Percentiles rank a stretch among this genome's conserved stretches.
Evolutionary conservation across 2,888 invertebrate species (phyloP).

Genomic region (Aromia moschata): DNA sequence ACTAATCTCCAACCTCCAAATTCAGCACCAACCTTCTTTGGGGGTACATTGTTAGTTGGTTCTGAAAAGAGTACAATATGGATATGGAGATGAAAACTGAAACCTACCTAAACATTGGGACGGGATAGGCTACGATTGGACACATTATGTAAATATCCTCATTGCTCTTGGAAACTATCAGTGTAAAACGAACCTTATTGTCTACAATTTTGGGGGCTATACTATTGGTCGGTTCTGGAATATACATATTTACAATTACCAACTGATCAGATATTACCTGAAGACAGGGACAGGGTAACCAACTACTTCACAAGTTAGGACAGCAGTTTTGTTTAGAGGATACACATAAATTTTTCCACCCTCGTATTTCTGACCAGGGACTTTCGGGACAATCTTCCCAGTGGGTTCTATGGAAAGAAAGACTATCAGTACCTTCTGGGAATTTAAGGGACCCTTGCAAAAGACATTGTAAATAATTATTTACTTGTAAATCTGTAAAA

Average conservation of each 20-base stretch:
- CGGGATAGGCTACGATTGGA: conserved; percentile 61
- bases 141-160: conserved; percentile 65
- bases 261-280: conserved; percentile 66
- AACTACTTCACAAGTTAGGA: conserved; percentile 74
- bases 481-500: not conserved
- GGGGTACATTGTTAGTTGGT: conserved; percentile 72
- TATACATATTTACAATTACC: conserved; percentile 3
- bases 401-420: conserved; percentile 69
- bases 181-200: conserved; percentile 65
- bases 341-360: conserved; percentile 70
- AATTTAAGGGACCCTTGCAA: conserved; percentile 29
- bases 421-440: not conserved
- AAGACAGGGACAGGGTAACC: conserved; percentile 75
- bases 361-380: conserved; percentile 65
- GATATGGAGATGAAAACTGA: too few relatives aligned
- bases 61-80: conserved; percentile 62
- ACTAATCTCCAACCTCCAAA: conserved; percentile 70
- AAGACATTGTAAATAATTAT: not conserved
- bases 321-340: conserved; percentile 65
- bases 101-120: conserved; percentile 60
- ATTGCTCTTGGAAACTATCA: conserved; percentile 61
- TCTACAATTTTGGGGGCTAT: conserved; percentile 68
- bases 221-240: conserved; percentile 74
- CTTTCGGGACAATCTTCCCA: conserved; percentile 70
- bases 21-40: conserved; percentile 70